Evolutionary conservation across 64 coral and sea anemone genomes (phyloP).

Genomic region (Actinia tenebrosa): DNA sequence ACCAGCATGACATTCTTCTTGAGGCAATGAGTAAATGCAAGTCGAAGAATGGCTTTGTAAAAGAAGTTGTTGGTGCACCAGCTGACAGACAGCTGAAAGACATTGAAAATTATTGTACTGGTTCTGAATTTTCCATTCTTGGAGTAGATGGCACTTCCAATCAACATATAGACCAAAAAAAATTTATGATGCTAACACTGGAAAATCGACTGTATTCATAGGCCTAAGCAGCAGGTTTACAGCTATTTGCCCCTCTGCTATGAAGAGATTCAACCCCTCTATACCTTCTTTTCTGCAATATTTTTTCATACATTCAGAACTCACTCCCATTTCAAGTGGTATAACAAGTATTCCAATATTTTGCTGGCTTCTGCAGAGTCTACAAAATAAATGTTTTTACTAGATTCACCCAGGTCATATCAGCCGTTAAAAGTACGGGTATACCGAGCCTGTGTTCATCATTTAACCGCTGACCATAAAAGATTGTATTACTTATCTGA

Average conservation of each 20-base stretch:
- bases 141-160: slow-evolving; percentile 34
- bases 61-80: slow-evolving; percentile 45
- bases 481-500: too few species aligned
- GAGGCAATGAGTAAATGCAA: slow-evolving; percentile 46
- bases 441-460: too few species aligned
- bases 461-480: too few species aligned
- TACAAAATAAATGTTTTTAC: too few species aligned
- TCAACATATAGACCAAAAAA: neutral
- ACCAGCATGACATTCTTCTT: slow-evolving; percentile 30
- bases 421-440: too few species aligned
- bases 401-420: too few species aligned
- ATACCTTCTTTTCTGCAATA: too few species aligned
- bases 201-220: slow-evolving; percentile 30
- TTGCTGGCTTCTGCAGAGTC: too few species aligned
- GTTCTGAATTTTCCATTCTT: slow-evolving; percentile 25
- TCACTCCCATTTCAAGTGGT: too few species aligned
- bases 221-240: slow-evolving; percentile 32
- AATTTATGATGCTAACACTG: neutral
- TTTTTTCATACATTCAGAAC: too few species aligned
- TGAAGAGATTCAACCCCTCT: slow-evolving; percentile 25
- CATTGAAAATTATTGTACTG: slow-evolving; percentile 23
- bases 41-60: slow-evolving; percentile 42
- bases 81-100: slow-evolving; percentile 37
- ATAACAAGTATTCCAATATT: too few species aligned
- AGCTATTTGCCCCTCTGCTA: slow-evolving; percentile 26